phyloP scores from a whole-genome alignment of 2,113 vertebrate species.

The Beaufortia kweichowensis region DNA sequence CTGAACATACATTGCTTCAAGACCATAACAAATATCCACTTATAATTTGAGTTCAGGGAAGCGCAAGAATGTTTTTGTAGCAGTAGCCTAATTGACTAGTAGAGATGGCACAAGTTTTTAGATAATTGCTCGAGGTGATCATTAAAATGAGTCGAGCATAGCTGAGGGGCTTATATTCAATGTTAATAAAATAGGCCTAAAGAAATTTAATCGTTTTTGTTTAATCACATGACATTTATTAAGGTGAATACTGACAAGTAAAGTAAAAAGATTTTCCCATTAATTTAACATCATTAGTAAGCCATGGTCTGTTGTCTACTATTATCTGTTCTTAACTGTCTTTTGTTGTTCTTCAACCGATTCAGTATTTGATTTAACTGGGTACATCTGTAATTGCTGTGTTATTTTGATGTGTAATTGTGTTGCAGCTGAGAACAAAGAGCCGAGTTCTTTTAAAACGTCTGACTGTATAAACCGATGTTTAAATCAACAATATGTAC shows the following conservation, averaged over 20 bases:
- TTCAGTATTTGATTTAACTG: conserved; percentile 8
- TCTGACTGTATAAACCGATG: background rate
- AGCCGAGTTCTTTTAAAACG: background rate
- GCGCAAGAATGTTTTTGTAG: conserved; percentile 50
- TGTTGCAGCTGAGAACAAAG: background rate
- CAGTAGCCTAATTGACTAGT: conserved; percentile 59
- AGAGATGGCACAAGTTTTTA: conserved; percentile 56
- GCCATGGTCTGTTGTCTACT: conserved; percentile 21
- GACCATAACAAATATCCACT: conserved; percentile 45
- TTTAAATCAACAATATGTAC: too few relatives aligned
- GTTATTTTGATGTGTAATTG: background rate
- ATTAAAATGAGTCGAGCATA: conserved; percentile 58
- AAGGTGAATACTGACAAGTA: conserved; percentile 47
- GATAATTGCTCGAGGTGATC: conserved; percentile 59
- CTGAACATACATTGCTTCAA: conserved; percentile 38
- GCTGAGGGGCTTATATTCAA: conserved; percentile 53
- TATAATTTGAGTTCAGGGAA: conserved; percentile 50
- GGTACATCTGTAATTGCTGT: background rate
- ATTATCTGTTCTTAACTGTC: conserved; percentile 18
- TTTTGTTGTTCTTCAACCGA: background rate
- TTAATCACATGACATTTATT: conserved; percentile 59
- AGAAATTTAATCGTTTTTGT: conserved; percentile 50
- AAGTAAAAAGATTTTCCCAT: conserved; percentile 31
- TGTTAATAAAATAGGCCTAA: conserved; percentile 57
- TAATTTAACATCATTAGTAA: conserved; percentile 34